A percentile compares a stretch with the other conserved stretches of the same genome.
These are phyloP conservation scores for Orthosia gothica DNA, from an alignment of 2,888 invertebrate genomes.

Conservation along the genomic window DNA sequence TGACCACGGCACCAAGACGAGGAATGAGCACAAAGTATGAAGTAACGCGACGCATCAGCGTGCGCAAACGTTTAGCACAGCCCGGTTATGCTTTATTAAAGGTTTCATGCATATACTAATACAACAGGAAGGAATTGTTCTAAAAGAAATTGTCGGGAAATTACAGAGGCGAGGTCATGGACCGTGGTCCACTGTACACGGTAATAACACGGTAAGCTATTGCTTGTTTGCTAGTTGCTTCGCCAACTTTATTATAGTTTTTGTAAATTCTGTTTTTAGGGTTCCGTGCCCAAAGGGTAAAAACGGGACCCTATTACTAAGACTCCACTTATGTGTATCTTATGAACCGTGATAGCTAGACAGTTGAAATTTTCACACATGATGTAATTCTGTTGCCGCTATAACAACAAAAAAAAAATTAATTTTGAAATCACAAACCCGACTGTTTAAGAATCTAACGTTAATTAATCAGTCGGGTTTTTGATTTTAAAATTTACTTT, in stretches of 20 bases:
- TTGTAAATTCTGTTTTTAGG: conserved; percentile 5
- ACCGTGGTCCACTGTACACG: conserved; percentile 64
- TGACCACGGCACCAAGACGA: conserved; percentile 69
- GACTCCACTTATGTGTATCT: too few relatives aligned
- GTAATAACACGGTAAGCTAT: conserved; percentile 29
- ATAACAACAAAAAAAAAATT: too few relatives aligned
- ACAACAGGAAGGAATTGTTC: conserved; percentile 61
- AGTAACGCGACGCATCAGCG: conserved; percentile 64
- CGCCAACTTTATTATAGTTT: conserved; percentile 14
- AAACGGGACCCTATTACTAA: too few relatives aligned
- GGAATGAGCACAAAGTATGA: conserved; percentile 67
- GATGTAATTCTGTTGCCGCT: too few relatives aligned
- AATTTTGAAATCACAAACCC: too few relatives aligned
- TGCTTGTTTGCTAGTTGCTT: conserved; percentile 8
- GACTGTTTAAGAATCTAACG: too few relatives aligned
- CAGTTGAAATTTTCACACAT: too few relatives aligned
- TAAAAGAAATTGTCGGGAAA: conserved; percentile 71
- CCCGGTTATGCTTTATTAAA: conserved; percentile 56
- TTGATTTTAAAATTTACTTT: too few relatives aligned
- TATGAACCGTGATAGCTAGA: too few relatives aligned
- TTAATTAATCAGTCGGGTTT: too few relatives aligned
- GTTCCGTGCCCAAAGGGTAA: too few relatives aligned
- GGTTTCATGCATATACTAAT: conserved; percentile 48
- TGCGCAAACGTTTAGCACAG: conserved; percentile 46
- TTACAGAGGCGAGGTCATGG: conserved; percentile 74